Evolutionary conservation across 2,888 invertebrate genomes (phyloP).

Genomic region (Muschampia plurimacula): DNA sequence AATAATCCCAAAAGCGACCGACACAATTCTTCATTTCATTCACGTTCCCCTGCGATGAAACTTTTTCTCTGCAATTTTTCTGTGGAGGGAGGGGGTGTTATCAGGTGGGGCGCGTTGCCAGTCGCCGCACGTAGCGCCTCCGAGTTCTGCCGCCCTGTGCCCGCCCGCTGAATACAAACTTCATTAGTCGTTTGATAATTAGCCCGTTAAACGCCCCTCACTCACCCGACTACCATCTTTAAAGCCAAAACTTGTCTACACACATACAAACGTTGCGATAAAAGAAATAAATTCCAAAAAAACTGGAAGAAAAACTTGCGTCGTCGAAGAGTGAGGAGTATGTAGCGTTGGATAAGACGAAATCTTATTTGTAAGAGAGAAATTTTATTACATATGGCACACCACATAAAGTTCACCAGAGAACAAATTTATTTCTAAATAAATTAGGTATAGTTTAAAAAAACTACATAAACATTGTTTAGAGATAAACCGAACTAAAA

Average conservation of each 20-base stretch:
- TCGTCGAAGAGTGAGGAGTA: not conserved
- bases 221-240: conserved; percentile 70
- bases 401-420: no score
- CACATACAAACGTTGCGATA: conserved; percentile 35
- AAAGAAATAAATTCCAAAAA: conserved; percentile 30
- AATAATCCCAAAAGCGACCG: conserved; percentile 83
- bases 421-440: no score
- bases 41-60: conserved; percentile 85
- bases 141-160: conserved; percentile 65
- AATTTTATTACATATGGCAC: no score
- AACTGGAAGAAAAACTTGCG: not conserved
- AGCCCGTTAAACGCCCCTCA: conserved; percentile 84
- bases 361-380: no score
- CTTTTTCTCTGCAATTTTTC: conserved; percentile 86
- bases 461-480: no score
- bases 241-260: conserved; percentile 61
- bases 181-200: conserved; percentile 86
- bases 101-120: conserved; percentile 82
- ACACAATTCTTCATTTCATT: conserved; percentile 85
- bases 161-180: conserved; percentile 85
- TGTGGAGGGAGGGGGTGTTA: conserved; percentile 78
- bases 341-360: not conserved
- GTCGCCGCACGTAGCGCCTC: conserved; percentile 79
- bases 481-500: no score
- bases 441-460: no score